Conservation (phyloP, 2,797 vertebrate species). For the Protonibea diacanthus region DNA sequence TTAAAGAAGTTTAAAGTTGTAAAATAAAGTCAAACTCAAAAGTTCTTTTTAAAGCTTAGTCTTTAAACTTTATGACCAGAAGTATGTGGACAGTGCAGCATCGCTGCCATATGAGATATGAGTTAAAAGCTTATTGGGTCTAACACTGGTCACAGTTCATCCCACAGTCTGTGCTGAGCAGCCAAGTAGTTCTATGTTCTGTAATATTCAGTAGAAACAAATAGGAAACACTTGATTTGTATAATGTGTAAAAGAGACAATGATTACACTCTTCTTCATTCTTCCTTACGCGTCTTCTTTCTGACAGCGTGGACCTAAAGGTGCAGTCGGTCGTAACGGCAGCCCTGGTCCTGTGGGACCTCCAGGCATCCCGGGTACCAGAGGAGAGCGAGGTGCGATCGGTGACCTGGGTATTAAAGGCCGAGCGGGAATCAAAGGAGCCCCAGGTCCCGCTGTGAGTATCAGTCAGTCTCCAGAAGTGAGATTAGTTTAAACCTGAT, state of each 20-base stretch:
- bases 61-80: too few relatives aligned
- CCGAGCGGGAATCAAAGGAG: constrained; percentile 80
- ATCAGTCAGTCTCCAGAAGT: neutral
- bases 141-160: too few relatives aligned
- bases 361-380: constrained; percentile 85
- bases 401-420: constrained; percentile 83
- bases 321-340: constrained; percentile 73
- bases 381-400: constrained; percentile 77
- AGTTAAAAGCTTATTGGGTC: too few relatives aligned
- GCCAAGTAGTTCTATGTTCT: too few relatives aligned
- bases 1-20: neutral
- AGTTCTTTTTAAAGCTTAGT: too few relatives aligned
- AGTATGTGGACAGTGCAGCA: too few relatives aligned
- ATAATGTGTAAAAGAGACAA: too few relatives aligned
- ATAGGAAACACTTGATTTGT: too few relatives aligned
- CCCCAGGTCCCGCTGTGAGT: constrained; percentile 82
- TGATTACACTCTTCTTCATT: too few relatives aligned
- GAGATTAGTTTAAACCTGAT: neutral
- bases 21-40: neutral
- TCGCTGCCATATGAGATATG: too few relatives aligned
- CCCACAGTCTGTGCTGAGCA: too few relatives aligned
- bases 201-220: too few relatives aligned
- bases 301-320: constrained; percentile 80
- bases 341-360: constrained; percentile 77
- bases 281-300: neutral